Conservation (phyloP, 2,797 vertebrate genomes). For the Siniperca undulata region DNA sequence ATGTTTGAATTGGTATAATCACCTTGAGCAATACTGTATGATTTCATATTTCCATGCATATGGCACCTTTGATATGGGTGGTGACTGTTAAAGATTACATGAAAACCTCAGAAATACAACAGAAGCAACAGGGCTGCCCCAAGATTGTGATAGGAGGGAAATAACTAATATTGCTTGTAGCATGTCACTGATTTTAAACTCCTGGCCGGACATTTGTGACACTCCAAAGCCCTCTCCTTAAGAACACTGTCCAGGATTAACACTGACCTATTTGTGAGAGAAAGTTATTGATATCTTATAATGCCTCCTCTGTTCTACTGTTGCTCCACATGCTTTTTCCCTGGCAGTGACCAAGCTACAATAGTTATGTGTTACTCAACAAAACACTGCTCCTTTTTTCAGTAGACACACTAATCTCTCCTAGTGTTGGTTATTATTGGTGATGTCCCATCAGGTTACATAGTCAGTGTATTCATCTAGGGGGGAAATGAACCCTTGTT, state of each 20-base stretch:
- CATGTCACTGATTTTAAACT: not conserved
- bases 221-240: not conserved
- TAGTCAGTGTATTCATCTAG: not conserved
- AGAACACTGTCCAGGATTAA: not conserved
- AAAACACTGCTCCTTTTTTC: slow-evolving; percentile 3
- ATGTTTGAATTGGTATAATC: slow-evolving; percentile 24
- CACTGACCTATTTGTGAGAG: not conserved
- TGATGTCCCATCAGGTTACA: slow-evolving; percentile 22
- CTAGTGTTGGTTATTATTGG: slow-evolving; percentile 15
- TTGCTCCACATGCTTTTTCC: not conserved
- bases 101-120: slow-evolving; percentile 2
- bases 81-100: slow-evolving; percentile 30
- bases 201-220: not conserved
- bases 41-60: slow-evolving; percentile 17
- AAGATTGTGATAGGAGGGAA: not conserved
- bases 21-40: slow-evolving; percentile 10
- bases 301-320: slow-evolving; percentile 3
- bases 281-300: not conserved
- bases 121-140: not conserved
- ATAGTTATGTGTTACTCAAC: not conserved
- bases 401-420: not conserved
- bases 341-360: not conserved
- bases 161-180: not conserved
- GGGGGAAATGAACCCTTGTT: not conserved
- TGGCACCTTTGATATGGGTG: slow-evolving; percentile 18